A percentile compares a stretch with the other conserved stretches of the same genome.
Conservation (phyloP, 2,113 vertebrate species). For the Phodopus roborovskii region DNA sequence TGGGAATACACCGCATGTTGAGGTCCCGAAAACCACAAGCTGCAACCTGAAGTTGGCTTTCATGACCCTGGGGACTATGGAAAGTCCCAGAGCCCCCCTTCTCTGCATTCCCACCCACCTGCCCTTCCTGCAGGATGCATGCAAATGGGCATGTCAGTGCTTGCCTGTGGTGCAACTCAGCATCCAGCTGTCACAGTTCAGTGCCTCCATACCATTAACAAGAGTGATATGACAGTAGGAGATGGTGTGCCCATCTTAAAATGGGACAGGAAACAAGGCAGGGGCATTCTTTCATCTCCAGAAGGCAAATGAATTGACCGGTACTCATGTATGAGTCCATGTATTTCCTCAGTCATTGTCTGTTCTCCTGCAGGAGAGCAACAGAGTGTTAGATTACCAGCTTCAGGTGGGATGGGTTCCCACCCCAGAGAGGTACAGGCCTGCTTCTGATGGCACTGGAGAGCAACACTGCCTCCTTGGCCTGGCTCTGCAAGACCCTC, state of each 20-base stretch:
- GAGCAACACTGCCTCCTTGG: neutral
- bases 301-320: neutral
- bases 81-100: slow-evolving; percentile 7
- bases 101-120: neutral
- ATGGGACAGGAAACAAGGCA: neutral
- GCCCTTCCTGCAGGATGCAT: neutral
- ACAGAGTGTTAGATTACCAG: neutral
- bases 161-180: neutral
- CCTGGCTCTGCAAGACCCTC: neutral
- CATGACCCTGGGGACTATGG: neutral
- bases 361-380: neutral
- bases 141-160: neutral
- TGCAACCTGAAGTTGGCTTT: slow-evolving; percentile 38
- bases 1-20: neutral
- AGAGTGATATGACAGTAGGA: neutral
- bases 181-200: neutral
- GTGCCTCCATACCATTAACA: neutral
- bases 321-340: neutral
- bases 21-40: slow-evolving; percentile 35
- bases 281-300: neutral
- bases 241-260: neutral
- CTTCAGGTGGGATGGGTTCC: neutral
- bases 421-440: neutral
- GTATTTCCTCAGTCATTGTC: neutral
- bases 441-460: neutral